These are phyloP conservation scores for Campylomormyrus tamandua DNA, from an alignment of 2,113 vertebrate species.

Conservation along the genomic window DNA sequence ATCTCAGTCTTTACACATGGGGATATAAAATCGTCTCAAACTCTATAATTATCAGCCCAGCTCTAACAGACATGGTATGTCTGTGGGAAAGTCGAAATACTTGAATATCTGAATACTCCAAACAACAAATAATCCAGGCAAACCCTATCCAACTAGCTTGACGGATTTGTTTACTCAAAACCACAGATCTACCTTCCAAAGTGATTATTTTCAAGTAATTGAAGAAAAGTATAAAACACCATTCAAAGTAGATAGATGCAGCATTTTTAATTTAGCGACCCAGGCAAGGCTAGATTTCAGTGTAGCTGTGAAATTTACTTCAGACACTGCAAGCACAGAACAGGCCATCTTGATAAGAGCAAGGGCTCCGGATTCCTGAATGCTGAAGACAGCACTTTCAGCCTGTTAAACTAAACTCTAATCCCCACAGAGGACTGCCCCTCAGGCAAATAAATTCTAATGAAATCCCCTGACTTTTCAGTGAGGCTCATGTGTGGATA, in stretches of 20 bases:
- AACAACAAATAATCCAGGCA: background rate
- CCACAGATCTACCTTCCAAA: background rate
- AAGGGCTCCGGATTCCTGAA: constrained; percentile 24
- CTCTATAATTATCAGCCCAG: background rate
- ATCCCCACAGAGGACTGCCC: constrained; percentile 23
- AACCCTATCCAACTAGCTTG: background rate
- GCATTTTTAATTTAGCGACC: background rate
- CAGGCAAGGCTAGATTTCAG: constrained; percentile 21
- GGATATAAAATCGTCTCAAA: background rate
- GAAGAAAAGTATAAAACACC: background rate
- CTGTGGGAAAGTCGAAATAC: background rate
- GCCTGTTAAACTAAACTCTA: constrained; percentile 29
- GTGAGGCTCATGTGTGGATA: constrained; percentile 9
- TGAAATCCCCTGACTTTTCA: constrained; percentile 33
- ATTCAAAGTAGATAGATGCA: background rate
- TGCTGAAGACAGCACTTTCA: constrained; percentile 33
- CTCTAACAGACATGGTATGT: background rate
- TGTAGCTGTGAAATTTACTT: constrained; percentile 21
- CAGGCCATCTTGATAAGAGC: background rate
- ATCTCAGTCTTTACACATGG: background rate
- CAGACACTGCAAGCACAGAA: constrained; percentile 18
- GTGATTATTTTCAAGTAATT: background rate
- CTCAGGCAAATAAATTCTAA: constrained; percentile 37
- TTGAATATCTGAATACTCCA: background rate
- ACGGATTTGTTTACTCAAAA: background rate